Evolutionary conservation across 2,797 vertebrate species (phyloP).

Genomic region (Phyllotis vaccarum): DNA sequence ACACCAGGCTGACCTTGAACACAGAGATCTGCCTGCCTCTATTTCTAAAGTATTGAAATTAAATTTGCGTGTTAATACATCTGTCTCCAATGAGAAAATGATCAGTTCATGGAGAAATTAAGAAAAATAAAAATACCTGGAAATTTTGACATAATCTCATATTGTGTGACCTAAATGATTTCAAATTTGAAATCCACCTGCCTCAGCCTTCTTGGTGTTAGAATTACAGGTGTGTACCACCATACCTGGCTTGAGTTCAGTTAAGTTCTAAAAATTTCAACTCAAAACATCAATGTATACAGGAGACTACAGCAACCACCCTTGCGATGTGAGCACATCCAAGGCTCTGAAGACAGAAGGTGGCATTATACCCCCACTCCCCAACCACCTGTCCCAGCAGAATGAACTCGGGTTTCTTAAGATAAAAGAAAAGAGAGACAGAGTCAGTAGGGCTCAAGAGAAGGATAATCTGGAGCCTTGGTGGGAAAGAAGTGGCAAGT

Average conservation of each 20-base stretch:
- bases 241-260: not conserved
- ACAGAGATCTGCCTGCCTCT: not conserved
- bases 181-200: not conserved
- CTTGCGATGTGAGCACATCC: not conserved
- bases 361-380: not conserved
- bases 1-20: not conserved
- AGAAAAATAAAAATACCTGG: not conserved
- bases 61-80: not conserved
- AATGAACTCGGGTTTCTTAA: not conserved
- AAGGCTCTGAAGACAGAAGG: not conserved
- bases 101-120: not conserved
- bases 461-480: not conserved
- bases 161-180: not conserved
- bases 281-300: not conserved
- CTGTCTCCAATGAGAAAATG: not conserved
- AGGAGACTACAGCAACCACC: not conserved
- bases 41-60: not conserved
- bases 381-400: accelerated
- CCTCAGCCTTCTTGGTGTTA: not conserved
- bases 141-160: not conserved
- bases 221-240: not conserved
- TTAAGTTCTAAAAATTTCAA: not conserved
- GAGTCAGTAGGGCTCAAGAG: not conserved
- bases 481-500: not conserved
- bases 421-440: not conserved